These are phyloP conservation scores for Sycobia sp. DNA, from an alignment of 1,140 invertebrate species.

Conservation along the genomic window DNA sequence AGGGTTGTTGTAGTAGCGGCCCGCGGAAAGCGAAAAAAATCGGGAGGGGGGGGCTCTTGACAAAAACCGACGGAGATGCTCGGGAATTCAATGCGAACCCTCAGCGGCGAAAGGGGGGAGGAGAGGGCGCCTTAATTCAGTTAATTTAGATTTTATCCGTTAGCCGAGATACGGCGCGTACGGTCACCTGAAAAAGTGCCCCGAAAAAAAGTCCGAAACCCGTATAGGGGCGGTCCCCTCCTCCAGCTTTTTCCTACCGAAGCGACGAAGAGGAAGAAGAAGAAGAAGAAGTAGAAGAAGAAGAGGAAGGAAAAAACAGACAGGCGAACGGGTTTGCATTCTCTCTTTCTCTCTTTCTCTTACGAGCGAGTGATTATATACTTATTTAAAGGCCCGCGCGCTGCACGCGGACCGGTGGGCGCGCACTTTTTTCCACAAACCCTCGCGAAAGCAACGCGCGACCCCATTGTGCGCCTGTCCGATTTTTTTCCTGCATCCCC, in stretches of 20 bases:
- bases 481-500: slow-evolving; percentile 2
- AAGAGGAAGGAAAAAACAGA: slow-evolving; percentile 30
- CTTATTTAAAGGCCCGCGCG: too few species aligned
- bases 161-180: slow-evolving; percentile 43
- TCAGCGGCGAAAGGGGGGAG: slow-evolving; percentile 40
- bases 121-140: slow-evolving; percentile 57
- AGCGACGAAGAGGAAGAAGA: too few species aligned
- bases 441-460: neutral
- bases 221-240: too few species aligned
- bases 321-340: neutral
- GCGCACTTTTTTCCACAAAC: slow-evolving; percentile 2
- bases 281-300: too few species aligned
- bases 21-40: too few species aligned
- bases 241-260: too few species aligned
- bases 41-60: too few species aligned
- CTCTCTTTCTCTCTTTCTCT: slow-evolving; percentile 18
- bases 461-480: neutral
- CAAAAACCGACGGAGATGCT: too few species aligned
- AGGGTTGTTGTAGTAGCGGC: too few species aligned
- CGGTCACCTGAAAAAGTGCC: slow-evolving; percentile 35
- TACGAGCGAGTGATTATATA: slow-evolving; percentile 59
- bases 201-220: slow-evolving; percentile 39
- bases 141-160: slow-evolving; percentile 65
- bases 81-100: too few species aligned
- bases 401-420: too few species aligned